Evolutionary conservation across 2,888 invertebrate species (phyloP).

Genomic region (Hirtodrosophila alboralis): DNA sequence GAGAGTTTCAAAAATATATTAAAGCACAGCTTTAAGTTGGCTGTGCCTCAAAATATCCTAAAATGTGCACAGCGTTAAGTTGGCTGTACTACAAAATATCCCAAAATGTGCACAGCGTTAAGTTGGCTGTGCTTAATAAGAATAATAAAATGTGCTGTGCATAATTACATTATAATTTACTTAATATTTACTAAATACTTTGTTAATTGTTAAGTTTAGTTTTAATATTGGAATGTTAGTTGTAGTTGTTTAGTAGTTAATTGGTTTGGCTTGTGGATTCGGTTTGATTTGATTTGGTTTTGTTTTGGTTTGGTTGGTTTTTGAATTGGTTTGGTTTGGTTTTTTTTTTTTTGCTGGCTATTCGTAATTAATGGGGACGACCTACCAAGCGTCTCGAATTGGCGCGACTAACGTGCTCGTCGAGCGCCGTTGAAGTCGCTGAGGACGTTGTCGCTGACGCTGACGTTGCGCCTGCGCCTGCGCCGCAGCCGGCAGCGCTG

Average conservation of each 20-base stretch:
- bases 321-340: slow-evolving; percentile 24
- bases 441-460: slow-evolving; percentile 82
- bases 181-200: too few relatives aligned
- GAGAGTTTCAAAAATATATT: too few relatives aligned
- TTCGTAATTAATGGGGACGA: slow-evolving; percentile 82
- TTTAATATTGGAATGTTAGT: slow-evolving; percentile 23
- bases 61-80: too few relatives aligned
- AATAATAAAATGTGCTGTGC: too few relatives aligned
- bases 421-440: slow-evolving; percentile 71
- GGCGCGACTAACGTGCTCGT: slow-evolving; percentile 83
- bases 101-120: too few relatives aligned
- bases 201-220: slow-evolving; percentile 9
- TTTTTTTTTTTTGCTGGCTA: too few relatives aligned
- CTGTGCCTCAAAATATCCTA: too few relatives aligned
- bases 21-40: too few relatives aligned
- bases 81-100: too few relatives aligned
- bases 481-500: slow-evolving; percentile 58
- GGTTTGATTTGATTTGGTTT: slow-evolving; percentile 13
- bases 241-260: slow-evolving; percentile 18
- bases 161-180: too few relatives aligned
- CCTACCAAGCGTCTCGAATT: slow-evolving; percentile 88
- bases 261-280: slow-evolving; percentile 26
- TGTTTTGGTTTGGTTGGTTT: slow-evolving; percentile 12
- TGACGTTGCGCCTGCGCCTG: slow-evolving; percentile 81
- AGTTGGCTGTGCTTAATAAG: too few relatives aligned